Conservation (phyloP, 2,797 vertebrate genomes). For the Urophycis tenuis region DNA sequence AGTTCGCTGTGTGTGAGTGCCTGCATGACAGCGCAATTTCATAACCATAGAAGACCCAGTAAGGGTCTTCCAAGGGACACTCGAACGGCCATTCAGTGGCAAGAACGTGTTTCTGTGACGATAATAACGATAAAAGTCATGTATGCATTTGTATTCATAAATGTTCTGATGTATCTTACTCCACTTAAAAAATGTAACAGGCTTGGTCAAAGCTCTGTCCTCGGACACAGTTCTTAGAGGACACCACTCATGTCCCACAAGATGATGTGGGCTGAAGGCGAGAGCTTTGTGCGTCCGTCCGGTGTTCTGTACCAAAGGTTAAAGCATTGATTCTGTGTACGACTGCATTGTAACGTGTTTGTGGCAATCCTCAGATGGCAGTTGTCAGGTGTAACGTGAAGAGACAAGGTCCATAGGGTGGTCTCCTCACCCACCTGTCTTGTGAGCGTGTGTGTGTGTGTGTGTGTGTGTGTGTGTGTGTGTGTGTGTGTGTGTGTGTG, state of each 20-base stretch:
- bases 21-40: not conserved
- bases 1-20: no score
- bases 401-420: constrained; percentile 54
- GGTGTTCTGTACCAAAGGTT: constrained; percentile 37
- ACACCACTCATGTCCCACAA: not conserved
- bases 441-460: constrained; percentile 27
- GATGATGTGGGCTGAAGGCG: not conserved
- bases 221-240: not conserved
- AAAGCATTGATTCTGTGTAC: constrained; percentile 44
- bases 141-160: not conserved
- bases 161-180: not conserved
- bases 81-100: not conserved
- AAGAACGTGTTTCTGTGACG: not conserved
- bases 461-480: not conserved
- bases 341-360: constrained; percentile 31
- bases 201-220: not conserved
- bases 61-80: not conserved
- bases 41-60: no score
- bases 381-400: constrained; percentile 60
- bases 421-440: constrained; percentile 55
- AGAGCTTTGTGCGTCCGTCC: not conserved
- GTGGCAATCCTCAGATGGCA: constrained; percentile 23
- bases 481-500: constrained; percentile 21
- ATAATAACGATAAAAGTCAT: not conserved
- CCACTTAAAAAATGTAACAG: not conserved